Evolutionary conservation across 2,888 invertebrate species (phyloP), one percentile per base, ranked within the genome.

Genomic region (Bedellia somnulentella): DNA sequence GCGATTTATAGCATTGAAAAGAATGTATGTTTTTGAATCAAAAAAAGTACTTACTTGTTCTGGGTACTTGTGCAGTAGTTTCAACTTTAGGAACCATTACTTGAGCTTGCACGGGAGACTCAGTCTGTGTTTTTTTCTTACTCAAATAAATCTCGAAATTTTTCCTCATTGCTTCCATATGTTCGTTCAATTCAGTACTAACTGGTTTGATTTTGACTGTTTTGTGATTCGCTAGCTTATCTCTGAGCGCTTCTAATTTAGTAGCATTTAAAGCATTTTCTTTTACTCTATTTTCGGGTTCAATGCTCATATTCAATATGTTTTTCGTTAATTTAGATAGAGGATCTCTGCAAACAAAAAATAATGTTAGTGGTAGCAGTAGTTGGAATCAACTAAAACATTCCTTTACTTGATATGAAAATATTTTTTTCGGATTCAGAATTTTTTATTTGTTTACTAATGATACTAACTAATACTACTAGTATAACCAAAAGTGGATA

Each of bases 171-270:
- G 54, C 49, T 0, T 58, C 57, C 28, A 73, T 43, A 15, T 70
- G 66, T 27, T 70, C 57, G 2, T 56, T 45, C 32, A 71, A 52
- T 45, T 80, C 73, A 1, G 73, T 54, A 23, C 61, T 79, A 0
- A 71, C 62, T 0, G 78, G 76, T 34, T 78, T 76, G 3, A 82
- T 67, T 44, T 71, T 77, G 0, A 64, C 51, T 0, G 79, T 70
- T 36, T 78, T 76, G 36, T 77, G 71, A 32, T 78, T 75, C 1
- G 71, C 63, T 1, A 82, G 50, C 41, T 77, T 54, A 18, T 76
- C 68, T 34, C 75, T 54, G 2, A 82, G 53, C 2, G 77, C 75
- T 22, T 76, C 68, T 1, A 73, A 47, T 49, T 82, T 82, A n/a
- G 61, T 61, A 1, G 55, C 44, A 1, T 75, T 64, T 2, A 80